Percentiles rank a stretch among this genome's conserved stretches.
phyloP scores from a whole-genome alignment of 2,888 invertebrate genomes.

The Xestia sexstrigata region DNA sequence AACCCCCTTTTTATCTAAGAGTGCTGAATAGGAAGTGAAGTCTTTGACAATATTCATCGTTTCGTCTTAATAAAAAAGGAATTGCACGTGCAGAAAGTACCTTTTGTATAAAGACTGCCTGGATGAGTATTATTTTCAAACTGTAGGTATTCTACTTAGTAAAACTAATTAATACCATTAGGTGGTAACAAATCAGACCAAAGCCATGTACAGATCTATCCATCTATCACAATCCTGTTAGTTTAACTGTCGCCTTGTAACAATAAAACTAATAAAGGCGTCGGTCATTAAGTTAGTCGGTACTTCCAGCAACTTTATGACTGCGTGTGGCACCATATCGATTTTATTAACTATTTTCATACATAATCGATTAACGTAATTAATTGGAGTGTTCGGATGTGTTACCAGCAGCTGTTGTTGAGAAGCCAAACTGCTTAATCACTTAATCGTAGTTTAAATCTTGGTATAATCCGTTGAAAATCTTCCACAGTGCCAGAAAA shows the following conservation, averaged over 20 bases:
- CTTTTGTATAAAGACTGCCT: background rate
- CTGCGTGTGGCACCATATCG: constrained; percentile 41
- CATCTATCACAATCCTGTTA: constrained; percentile 45
- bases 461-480: constrained; percentile 7
- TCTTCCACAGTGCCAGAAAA: background rate
- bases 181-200: background rate
- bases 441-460: constrained; percentile 39
- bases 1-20: background rate
- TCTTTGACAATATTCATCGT: background rate
- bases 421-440: constrained; percentile 32
- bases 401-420: constrained; percentile 28
- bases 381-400: constrained; percentile 39
- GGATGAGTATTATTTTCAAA: background rate
- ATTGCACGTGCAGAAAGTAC: background rate
- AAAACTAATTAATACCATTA: background rate
- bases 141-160: background rate
- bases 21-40: background rate
- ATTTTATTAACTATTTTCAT: constrained; percentile 56
- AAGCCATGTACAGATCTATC: constrained; percentile 8
- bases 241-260: constrained; percentile 47
- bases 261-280: constrained; percentile 60
- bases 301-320: constrained; percentile 50
- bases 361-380: constrained; percentile 48
- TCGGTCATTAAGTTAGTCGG: constrained; percentile 54
- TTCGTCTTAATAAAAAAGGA: constrained; percentile 8